Evolutionary conservation across 2,797 vertebrate species (phyloP).

Genomic region (Arnoldichthys spilopterus): DNA sequence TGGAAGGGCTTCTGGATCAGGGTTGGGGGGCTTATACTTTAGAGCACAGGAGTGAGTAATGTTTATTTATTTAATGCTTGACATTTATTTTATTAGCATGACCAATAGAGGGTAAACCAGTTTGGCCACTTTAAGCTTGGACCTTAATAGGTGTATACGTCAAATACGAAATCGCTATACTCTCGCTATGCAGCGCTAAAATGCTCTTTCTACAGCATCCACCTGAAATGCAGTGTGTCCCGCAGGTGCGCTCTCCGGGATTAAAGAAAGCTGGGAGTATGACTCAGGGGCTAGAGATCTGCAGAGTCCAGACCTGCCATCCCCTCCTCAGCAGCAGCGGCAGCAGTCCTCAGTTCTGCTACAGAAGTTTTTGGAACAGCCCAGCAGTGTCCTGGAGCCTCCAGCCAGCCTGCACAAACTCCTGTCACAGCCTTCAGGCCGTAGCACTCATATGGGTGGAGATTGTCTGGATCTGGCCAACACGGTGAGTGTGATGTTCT

Average conservation of each 20-base stretch:
- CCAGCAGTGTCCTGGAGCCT: constrained; percentile 61
- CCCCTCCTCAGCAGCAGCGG: constrained; percentile 59
- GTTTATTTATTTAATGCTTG: too few species aligned
- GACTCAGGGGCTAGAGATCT: constrained; percentile 82
- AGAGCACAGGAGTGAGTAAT: too few species aligned
- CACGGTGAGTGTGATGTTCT: constrained; percentile 72
- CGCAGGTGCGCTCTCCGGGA: constrained; percentile 75
- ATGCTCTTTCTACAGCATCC: background rate
- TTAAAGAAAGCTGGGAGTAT: constrained; percentile 82
- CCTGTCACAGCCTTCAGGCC: constrained; percentile 64
- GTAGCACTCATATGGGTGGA: constrained; percentile 64
- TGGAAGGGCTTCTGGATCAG: too few species aligned
- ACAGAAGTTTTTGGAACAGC: constrained; percentile 71
- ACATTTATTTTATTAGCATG: too few species aligned
- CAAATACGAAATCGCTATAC: too few species aligned
- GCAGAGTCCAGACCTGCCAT: constrained; percentile 75
- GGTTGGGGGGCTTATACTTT: too few species aligned
- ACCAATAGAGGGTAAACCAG: too few species aligned
- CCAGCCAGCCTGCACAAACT: constrained; percentile 70
- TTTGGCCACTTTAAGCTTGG: too few species aligned
- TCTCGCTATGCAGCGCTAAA: too few species aligned
- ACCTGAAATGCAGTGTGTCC: background rate
- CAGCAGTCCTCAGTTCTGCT: constrained; percentile 66
- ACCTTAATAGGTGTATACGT: too few species aligned
- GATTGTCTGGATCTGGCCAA: constrained; percentile 80